Evolutionary conservation across 2,113 vertebrate species (phyloP).

Genomic region (Clupea harengus): DNA sequence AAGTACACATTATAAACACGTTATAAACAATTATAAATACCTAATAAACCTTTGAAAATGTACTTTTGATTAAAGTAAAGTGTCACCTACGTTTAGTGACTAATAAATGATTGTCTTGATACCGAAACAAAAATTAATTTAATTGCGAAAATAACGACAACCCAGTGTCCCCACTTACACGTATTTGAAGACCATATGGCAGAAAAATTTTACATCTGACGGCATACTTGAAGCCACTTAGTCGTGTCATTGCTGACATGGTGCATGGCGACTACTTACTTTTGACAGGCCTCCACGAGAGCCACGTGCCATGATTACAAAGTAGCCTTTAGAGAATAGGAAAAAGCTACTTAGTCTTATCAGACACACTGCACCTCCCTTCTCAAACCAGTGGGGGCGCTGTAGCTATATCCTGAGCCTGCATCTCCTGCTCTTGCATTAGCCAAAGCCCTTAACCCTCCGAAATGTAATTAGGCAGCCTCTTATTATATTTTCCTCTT

Average conservation of each 20-base stretch:
- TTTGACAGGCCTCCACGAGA: not conserved
- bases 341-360: not conserved
- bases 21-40: not conserved
- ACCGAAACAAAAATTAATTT: not conserved
- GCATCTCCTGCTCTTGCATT: conserved; percentile 33
- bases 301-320: not conserved
- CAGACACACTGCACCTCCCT: conserved; percentile 18
- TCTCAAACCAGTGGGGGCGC: conserved; percentile 58
- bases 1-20: not conserved
- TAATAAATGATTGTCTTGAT: not conserved
- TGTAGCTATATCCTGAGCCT: conserved; percentile 51
- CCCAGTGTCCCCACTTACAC: not conserved
- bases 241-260: not conserved
- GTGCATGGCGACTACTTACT: not conserved
- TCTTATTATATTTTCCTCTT: conserved; percentile 44
- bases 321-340: not conserved
- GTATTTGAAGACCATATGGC: not conserved
- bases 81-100: not conserved
- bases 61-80: not conserved
- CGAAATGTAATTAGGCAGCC: conserved; percentile 68
- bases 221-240: not conserved
- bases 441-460: conserved; percentile 67
- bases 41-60: not conserved
- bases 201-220: not conserved
- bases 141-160: not conserved